Conservation (phyloP, 2,888 invertebrate genomes). For the Agriopis leucophaearia region DNA sequence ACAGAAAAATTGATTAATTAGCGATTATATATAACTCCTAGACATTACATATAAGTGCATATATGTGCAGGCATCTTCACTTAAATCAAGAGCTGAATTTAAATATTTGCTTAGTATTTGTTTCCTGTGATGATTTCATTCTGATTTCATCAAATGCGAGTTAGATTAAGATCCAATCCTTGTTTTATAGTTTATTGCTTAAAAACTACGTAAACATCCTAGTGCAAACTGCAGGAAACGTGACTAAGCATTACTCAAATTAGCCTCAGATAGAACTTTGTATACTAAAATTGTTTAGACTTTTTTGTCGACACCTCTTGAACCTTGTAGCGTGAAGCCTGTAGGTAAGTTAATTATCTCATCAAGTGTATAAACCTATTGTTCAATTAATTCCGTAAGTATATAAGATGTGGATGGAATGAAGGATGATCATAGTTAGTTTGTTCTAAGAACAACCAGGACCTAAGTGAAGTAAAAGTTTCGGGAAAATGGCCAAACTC, state of each 20-base stretch:
- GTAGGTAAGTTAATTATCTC: conserved; percentile 24
- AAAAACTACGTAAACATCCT: background rate
- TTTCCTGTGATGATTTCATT: too few relatives aligned
- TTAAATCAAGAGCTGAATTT: too few relatives aligned
- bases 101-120: too few relatives aligned
- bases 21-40: too few relatives aligned
- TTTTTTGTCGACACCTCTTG: conserved; percentile 20
- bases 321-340: conserved; percentile 25
- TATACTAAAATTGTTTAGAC: conserved; percentile 17
- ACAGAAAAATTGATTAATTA: too few relatives aligned
- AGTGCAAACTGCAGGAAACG: conserved; percentile 19
- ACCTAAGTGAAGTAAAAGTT: conserved; percentile 9
- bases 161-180: background rate
- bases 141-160: too few relatives aligned
- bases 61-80: too few relatives aligned
- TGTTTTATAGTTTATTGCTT: background rate
- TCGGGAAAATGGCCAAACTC: conserved; percentile 18
- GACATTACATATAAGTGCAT: too few relatives aligned
- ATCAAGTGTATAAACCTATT: conserved; percentile 25
- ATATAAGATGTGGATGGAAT: conserved; percentile 16
- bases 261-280: conserved; percentile 7
- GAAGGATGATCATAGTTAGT: conserved; percentile 11
- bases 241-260: conserved; percentile 17
- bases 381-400: conserved; percentile 19
- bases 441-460: conserved; percentile 9